These are phyloP conservation scores for Drosophila pruinosa DNA, from an alignment of 1,140 invertebrate species.

Conservation along the genomic window DNA sequence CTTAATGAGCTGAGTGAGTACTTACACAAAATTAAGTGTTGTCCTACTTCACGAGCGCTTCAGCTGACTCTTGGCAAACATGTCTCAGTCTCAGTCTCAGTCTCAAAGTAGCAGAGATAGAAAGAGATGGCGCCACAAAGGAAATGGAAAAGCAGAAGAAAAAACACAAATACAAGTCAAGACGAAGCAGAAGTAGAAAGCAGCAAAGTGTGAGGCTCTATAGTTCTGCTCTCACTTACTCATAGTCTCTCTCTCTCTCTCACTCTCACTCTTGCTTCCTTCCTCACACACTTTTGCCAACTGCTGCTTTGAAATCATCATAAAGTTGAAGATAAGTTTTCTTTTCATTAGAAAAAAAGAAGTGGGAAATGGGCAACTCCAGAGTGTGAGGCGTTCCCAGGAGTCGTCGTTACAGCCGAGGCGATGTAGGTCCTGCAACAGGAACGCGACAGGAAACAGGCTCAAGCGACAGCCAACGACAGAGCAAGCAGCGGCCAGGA, in stretches of 20 bases:
- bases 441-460: slow-evolving; percentile 68
- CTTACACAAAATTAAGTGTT: slow-evolving; percentile 82
- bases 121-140: slow-evolving; percentile 56
- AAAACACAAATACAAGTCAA: slow-evolving; percentile 64
- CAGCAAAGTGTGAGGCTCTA: neutral
- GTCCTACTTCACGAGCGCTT: slow-evolving; percentile 65
- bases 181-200: slow-evolving; percentile 25
- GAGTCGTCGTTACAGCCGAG: neutral
- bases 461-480: slow-evolving; percentile 59
- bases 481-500: slow-evolving; percentile 1
- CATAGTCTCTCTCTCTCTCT: neutral
- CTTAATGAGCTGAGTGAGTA: slow-evolving; percentile 81
- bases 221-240: slow-evolving; percentile 37
- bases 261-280: slow-evolving; percentile 34
- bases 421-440: slow-evolving; percentile 30
- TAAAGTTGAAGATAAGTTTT: slow-evolving; percentile 81
- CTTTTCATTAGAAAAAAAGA: slow-evolving; percentile 70
- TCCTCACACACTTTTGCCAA: slow-evolving; percentile 1
- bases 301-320: slow-evolving; percentile 73
- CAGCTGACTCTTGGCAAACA: slow-evolving; percentile 71
- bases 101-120: slow-evolving; percentile 38
- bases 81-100: slow-evolving; percentile 52
- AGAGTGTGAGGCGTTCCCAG: slow-evolving; percentile 10
- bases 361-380: slow-evolving; percentile 40
- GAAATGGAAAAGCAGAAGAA: slow-evolving; percentile 68